Conservation (phyloP, 1,140 invertebrate species). For the Macrobrachium nipponense region DNA sequence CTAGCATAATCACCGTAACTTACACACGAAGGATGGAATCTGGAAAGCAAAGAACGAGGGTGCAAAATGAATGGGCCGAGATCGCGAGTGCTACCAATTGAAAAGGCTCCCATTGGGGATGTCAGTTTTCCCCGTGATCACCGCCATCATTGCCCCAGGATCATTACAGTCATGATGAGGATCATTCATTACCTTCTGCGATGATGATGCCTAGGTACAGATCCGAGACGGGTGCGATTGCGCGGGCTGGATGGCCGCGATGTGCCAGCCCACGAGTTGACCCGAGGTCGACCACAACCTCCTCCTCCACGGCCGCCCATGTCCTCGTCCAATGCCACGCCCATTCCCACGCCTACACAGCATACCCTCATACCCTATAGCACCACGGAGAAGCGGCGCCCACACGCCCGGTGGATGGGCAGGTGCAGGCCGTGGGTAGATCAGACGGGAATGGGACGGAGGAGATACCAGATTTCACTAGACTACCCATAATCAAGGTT, state of each 20-base stretch:
- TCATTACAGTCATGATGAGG: not conserved
- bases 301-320: slow-evolving; percentile 9
- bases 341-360: slow-evolving; percentile 37
- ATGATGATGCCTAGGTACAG: slow-evolving; percentile 21
- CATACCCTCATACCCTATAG: slow-evolving; percentile 35
- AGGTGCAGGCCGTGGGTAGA: not conserved
- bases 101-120: too few relatives aligned
- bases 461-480: not conserved
- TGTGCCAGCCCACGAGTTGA: slow-evolving; percentile 44
- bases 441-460: not conserved
- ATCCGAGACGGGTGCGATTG: slow-evolving; percentile 24
- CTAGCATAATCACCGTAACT: too few relatives aligned
- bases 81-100: too few relatives aligned
- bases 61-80: too few relatives aligned
- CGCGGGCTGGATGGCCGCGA: slow-evolving; percentile 38
- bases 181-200: slow-evolving; percentile 11
- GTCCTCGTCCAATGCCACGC: slow-evolving; percentile 31
- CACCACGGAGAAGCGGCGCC: not conserved
- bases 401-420: slow-evolving; percentile 21
- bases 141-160: too few relatives aligned
- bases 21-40: too few relatives aligned
- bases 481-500: not conserved
- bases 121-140: too few relatives aligned
- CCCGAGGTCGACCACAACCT: slow-evolving; percentile 31
- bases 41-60: too few relatives aligned